Evolutionary conservation across 2,888 invertebrate species (phyloP).

Genomic region (Cheilosia soror): DNA sequence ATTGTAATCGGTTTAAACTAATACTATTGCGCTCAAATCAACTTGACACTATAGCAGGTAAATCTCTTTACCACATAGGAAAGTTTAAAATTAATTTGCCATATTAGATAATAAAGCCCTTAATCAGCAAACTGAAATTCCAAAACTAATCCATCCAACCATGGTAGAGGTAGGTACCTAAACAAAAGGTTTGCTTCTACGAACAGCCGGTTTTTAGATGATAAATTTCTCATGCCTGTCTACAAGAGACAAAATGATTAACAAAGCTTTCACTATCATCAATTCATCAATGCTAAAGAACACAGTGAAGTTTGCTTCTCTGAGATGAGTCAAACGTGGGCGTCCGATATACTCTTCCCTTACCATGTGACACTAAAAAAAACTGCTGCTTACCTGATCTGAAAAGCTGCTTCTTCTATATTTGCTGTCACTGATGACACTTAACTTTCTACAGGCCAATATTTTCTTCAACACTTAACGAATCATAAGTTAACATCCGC

Average conservation of each 20-base stretch:
- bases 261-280: conserved; percentile 11
- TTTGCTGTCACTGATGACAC: not conserved
- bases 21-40: too few relatives aligned
- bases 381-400: conserved; percentile 14
- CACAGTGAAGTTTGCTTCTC: conserved; percentile 4
- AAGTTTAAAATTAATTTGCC: too few relatives aligned
- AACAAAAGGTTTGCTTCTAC: not conserved
- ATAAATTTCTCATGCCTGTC: conserved; percentile 1
- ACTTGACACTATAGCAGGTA: too few relatives aligned
- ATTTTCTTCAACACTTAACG: not conserved
- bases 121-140: not conserved
- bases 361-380: not conserved
- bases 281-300: not conserved
- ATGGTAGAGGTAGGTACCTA: not conserved
- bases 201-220: conserved; percentile 12
- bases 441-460: not conserved
- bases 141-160: conserved; percentile 8
- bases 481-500: not conserved
- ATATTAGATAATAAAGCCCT: not conserved
- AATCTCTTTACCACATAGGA: too few relatives aligned
- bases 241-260: conserved; percentile 5
- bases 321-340: not conserved
- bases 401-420: not conserved
- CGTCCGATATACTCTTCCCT: not conserved
- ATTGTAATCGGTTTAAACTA: too few relatives aligned